Base-by-base conservation (phyloP, 2,888 invertebrate species). In the Phaedon cochleariae region DNA sequence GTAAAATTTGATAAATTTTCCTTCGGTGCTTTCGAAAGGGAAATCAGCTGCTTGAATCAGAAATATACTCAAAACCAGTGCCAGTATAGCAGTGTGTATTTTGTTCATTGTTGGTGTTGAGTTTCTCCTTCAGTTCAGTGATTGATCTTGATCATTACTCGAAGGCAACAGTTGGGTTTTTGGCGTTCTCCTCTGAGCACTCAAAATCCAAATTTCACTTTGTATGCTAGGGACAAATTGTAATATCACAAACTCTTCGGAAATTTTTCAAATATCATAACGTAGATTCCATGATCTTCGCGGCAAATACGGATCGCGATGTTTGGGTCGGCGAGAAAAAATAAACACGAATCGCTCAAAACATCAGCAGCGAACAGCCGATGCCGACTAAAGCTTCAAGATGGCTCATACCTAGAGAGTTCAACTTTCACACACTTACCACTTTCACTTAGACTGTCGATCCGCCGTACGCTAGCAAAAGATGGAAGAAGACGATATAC, bases 21-120 rank as follows among this genome's bases (percentile, higher is more conserved):
- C 76, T 17, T 75, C 59, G 17, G 69, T 66, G 63, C 74, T 77
- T 59, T 80, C 79, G 54, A 72, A 77, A 2, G 83, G 82, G 26
- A 83, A 83, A 74, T 84, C 84, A 22, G 81, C 78, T 45, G 84
- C 84, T 76, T 82, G 83, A 54, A 83, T 84, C 63, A 84, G 72
- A 67, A 84, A 82, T 58, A 84, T 79, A 67, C 83, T 80, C 75
- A 82, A 77, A 57, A 84, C 79, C 68, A 83, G 75, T 29, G 83
- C 82, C 68, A 84, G 70, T 64, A 84, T 71, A 67, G 79, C 77
- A 61, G 83, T 81, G 71, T 83, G 83, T 78, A 84, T 79, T 74
- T 78, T 80, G 79, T 80, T 83, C 83, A 84, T 83, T 62, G 52
- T 66, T 66, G 41, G n/a, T n/a, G 15, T n/a, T 48, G n/a, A 45